These are phyloP conservation scores for Pelobates cultripes DNA, from an alignment of 2,797 vertebrate genomes.

Conservation along the genomic window DNA sequence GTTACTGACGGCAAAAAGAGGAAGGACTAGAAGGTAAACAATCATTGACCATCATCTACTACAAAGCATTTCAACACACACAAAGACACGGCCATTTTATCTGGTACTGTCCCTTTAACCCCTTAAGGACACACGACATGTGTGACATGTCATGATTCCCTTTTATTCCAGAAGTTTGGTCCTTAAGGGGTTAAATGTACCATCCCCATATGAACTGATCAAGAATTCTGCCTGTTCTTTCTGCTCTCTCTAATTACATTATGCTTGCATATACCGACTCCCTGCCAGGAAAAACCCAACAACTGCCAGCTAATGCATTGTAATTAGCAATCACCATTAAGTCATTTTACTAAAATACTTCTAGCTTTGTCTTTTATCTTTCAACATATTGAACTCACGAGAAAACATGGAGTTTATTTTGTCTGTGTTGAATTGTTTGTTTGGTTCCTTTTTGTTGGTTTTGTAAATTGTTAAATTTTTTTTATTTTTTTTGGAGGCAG, in stretches of 20 bases:
- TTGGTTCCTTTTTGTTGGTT: background rate
- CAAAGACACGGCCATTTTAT: no score
- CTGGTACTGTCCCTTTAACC: no score
- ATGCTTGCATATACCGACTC: constrained; percentile 8
- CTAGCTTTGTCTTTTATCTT: constrained; percentile 11
- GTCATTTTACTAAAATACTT: constrained; percentile 50
- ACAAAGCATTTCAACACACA: no score
- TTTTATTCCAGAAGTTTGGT: no score
- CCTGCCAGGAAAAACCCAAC: constrained; percentile 17
- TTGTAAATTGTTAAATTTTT: no score
- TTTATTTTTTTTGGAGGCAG: no score
- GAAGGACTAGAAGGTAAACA: no score
- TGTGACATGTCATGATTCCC: no score
- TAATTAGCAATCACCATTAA: constrained; percentile 49
- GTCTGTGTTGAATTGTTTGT: background rate
- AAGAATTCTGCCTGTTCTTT: background rate
- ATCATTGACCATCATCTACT: no score
- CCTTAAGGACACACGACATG: no score
- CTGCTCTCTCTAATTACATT: constrained; percentile 16
- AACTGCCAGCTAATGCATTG: constrained; percentile 25
- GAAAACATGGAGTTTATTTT: background rate
- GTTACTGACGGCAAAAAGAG: no score
- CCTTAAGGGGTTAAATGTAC: no score
- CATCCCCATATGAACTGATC: constrained; percentile 16
- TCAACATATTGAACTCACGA: background rate